Evolutionary conservation across 2,113 vertebrate genomes (phyloP).

Genomic region (Semnornis frantzii): DNA sequence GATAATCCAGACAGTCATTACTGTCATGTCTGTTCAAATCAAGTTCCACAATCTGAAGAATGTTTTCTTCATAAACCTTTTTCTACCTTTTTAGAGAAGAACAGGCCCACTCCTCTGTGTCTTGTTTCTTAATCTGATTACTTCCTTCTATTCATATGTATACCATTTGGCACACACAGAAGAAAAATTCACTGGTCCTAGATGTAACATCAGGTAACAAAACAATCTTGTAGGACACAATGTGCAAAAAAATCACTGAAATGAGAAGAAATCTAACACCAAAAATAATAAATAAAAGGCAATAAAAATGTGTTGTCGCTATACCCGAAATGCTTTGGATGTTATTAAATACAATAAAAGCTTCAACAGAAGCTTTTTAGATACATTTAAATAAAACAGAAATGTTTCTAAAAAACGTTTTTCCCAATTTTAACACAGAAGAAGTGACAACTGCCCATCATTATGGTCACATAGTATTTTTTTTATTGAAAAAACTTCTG

Average conservation of each 20-base stretch:
- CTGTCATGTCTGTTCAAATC: background rate
- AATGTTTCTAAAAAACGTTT: background rate
- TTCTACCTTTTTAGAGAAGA: conserved; percentile 19
- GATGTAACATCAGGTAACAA: conserved; percentile 58
- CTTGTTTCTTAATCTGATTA: conserved; percentile 62
- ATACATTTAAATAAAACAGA: background rate
- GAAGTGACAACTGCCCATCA: background rate
- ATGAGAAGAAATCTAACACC: background rate
- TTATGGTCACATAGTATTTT: background rate
- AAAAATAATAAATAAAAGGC: background rate
- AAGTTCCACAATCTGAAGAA: conserved; percentile 5
- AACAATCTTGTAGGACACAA: conserved; percentile 18
- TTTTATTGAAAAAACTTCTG: background rate
- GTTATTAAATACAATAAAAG: background rate
- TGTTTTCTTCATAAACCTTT: background rate
- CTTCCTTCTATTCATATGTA: conserved; percentile 46
- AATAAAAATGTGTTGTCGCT: background rate
- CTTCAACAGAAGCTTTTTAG: background rate
- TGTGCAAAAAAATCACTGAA: background rate
- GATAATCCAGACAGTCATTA: background rate
- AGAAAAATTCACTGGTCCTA: conserved; percentile 52
- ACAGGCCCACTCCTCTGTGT: conserved; percentile 24
- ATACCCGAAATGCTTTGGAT: background rate
- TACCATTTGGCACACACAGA: conserved; percentile 47
- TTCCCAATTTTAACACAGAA: background rate